These are phyloP conservation scores for Pica pica DNA, from an alignment of 2,113 vertebrate genomes.

Conservation along the genomic window DNA sequence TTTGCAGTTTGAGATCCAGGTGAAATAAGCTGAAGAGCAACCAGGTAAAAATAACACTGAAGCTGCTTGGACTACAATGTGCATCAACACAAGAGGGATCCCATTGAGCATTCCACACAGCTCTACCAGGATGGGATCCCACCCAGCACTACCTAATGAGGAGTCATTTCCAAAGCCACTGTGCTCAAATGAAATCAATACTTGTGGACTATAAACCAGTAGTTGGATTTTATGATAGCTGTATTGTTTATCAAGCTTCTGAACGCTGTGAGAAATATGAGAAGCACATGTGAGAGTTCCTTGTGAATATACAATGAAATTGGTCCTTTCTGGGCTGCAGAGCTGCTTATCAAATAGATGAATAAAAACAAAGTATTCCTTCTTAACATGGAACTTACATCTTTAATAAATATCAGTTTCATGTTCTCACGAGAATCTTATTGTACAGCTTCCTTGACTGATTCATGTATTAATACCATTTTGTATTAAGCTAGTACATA, in stretches of 20 bases:
- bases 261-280: not conserved
- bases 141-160: not conserved
- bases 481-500: slow-evolving; percentile 53
- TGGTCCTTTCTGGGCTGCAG: not conserved
- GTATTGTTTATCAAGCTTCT: not conserved
- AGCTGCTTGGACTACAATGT: not conserved
- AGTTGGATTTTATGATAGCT: not conserved
- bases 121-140: not conserved
- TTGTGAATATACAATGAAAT: not conserved
- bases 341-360: slow-evolving; percentile 31
- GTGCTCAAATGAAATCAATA: not conserved
- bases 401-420: slow-evolving; percentile 55
- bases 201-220: not conserved
- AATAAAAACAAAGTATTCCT: slow-evolving; percentile 51
- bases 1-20: not conserved
- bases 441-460: slow-evolving; percentile 44
- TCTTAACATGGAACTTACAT: slow-evolving; percentile 27
- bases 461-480: slow-evolving; percentile 59
- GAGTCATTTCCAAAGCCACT: not conserved
- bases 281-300: not conserved
- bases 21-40: not conserved
- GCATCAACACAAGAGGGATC: not conserved
- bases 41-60: not conserved
- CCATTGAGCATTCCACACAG: not conserved
- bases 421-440: slow-evolving; percentile 19